A percentile compares a stretch with the other conserved stretches of the same genome.
Evolutionary conservation across 1,140 invertebrate genomes (phyloP).

Genomic region (Cephus cinctus): DNA sequence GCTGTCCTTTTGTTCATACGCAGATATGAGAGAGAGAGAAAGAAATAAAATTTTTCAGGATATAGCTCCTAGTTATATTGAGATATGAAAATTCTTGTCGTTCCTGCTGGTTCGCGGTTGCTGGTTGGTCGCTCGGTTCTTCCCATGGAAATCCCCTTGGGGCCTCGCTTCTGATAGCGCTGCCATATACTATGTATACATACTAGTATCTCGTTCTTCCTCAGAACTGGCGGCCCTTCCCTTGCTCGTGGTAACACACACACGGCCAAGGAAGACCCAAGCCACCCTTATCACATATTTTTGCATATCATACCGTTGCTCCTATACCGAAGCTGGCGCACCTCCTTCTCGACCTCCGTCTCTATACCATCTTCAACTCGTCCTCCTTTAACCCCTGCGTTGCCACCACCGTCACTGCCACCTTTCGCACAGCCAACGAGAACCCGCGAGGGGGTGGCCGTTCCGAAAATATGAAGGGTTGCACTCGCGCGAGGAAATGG

Average conservation of each 20-base stretch:
- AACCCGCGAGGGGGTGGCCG: not conserved
- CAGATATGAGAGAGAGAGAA: too few species aligned
- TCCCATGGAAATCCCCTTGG: not conserved
- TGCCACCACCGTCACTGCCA: too few species aligned
- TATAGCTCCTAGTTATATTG: slow-evolving; percentile 12
- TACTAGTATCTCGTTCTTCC: too few species aligned
- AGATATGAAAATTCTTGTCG: slow-evolving; percentile 45
- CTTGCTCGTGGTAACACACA: slow-evolving; percentile 16
- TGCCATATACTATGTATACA: too few species aligned
- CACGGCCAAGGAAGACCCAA: slow-evolving; percentile 18
- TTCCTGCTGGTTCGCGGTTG: slow-evolving; percentile 7
- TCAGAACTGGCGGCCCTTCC: slow-evolving; percentile 24
- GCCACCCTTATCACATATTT: slow-evolving; percentile 42
- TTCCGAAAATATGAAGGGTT: not conserved
- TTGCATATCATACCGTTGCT: slow-evolving; percentile 42
- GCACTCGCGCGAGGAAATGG: not conserved
- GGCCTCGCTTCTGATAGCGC: slow-evolving; percentile 3
- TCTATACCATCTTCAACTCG: too few species aligned
- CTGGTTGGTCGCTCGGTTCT: not conserved
- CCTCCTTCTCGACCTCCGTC: too few species aligned
- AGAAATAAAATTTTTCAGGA: too few species aligned
- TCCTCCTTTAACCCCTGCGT: too few species aligned
- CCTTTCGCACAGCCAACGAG: too few species aligned
- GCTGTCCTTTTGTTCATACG: too few species aligned
- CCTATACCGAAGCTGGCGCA: slow-evolving; percentile 18